A percentile compares a stretch with the other conserved stretches of the same genome.
Evolutionary conservation across 1,140 invertebrate species (phyloP).

Genomic region (Caenorhabditis inopinata): DNA sequence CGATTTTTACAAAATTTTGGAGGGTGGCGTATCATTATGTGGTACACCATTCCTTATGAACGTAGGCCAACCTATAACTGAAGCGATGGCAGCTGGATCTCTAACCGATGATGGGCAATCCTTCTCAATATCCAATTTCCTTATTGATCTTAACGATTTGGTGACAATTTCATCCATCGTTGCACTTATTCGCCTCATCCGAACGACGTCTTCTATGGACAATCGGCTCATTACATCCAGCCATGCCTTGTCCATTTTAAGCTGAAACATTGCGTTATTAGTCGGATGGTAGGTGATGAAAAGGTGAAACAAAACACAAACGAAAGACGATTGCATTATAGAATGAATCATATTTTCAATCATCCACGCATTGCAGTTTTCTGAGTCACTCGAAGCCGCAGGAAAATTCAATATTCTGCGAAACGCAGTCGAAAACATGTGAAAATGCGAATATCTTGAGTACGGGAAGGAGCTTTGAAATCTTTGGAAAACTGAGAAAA

Average conservation of each 20-base stretch:
- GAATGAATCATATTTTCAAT: conserved; percentile 3
- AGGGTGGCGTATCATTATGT: no score
- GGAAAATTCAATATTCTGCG: not conserved
- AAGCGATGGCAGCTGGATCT: not conserved
- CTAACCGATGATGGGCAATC: not conserved
- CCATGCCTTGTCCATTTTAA: not conserved
- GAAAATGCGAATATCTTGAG: not conserved
- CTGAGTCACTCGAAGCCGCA: not conserved
- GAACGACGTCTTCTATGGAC: not conserved
- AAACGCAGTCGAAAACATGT: not conserved
- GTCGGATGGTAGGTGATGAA: no score
- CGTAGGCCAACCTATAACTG: not conserved
- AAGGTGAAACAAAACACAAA: not conserved
- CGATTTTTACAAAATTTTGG: no score
- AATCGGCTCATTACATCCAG: not conserved
- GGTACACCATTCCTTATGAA: no score
- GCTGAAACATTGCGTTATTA: not conserved
- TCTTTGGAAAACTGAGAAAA: not conserved
- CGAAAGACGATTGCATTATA: not conserved
- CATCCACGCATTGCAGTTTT: no score
- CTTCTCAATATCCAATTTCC: not conserved
- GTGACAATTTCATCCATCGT: not conserved
- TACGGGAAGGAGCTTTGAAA: not conserved
- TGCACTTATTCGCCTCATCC: not conserved
- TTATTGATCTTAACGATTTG: not conserved